Base-by-base conservation (phyloP, 2,888 invertebrate genomes). In the Lumbricus terrestris region DNA sequence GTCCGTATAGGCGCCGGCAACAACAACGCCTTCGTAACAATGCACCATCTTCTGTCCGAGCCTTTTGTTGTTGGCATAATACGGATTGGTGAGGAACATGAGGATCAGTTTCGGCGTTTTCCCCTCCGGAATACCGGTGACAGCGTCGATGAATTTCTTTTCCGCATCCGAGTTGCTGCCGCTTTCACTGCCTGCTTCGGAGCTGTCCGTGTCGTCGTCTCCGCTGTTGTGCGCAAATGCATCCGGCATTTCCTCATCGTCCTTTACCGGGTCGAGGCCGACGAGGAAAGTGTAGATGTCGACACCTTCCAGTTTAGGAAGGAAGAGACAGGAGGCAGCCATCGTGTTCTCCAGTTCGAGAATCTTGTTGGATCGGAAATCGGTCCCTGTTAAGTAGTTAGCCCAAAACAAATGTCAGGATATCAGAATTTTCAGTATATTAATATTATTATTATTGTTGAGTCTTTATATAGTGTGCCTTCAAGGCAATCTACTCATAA, bases 1-100 rank as follows among this genome's bases (percentile, higher is more conserved):
- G 38, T 92, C 92, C n/a, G 91, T 90, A 23, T 88, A 88, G 13
- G 91, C 92, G 1, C 92, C 92, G 15, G 92, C 92, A 34, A 92
- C 88, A 29, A 92, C 91, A 4, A 90, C 90, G 6, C 90, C 90
- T 29, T 89, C 88, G 88, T 91, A 90, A 38, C 90, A 89, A 89
- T 89, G 47, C 47, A 91, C 83, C 35, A 91, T 83, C 54, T 69
- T 54, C n/a, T 83, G 37, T 1, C 82, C 89, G 6, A 90, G n/a
- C 38, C 89, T 54, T 8, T 85, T 34, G n/a, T 88, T 82, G 33
- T 82, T 69, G n/a, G 69, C 47, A n/a, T 88, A 90, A 82, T 88
- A 35, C 29, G 88, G 82, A 82, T 91, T 90, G 11, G 89, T 88
- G 42, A 83, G 54, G 29, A 90, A 91, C 16, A 90, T 42, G 23